Percentiles rank a stretch among this genome's conserved stretches.
phyloP scores from a whole-genome alignment of 2,797 vertebrate genomes.

The Pteronotus mesoamericanus region DNA sequence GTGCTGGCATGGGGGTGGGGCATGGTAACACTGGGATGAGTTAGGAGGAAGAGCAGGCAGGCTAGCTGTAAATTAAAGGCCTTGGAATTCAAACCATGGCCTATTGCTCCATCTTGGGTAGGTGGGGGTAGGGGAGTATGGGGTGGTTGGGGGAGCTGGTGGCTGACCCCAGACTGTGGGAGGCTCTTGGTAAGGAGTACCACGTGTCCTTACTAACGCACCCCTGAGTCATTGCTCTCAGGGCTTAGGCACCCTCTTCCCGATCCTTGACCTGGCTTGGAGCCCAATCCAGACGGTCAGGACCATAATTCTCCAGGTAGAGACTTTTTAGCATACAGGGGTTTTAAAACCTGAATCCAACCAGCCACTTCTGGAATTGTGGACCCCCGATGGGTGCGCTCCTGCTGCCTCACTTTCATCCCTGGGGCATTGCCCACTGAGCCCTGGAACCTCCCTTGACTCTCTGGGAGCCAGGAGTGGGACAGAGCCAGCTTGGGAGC shows the following conservation, averaged over 20 bases:
- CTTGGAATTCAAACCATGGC: not conserved
- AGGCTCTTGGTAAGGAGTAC: not conserved
- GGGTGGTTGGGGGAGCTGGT: not conserved
- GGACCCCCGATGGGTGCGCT: not conserved
- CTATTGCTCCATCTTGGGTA: not conserved
- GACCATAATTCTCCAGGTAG: not conserved
- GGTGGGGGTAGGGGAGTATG: not conserved
- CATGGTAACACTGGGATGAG: not conserved
- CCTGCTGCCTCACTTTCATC: not conserved
- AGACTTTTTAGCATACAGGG: not conserved
- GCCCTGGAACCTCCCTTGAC: not conserved
- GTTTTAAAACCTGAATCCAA: not conserved
- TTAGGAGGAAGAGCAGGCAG: not conserved
- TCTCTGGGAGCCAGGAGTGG: not conserved
- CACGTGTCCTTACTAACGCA: not conserved
- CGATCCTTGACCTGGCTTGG: not conserved
- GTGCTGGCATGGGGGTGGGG: not conserved
- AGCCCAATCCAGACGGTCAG: not conserved
- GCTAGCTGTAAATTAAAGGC: conserved; percentile 41
- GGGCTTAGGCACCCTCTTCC: not conserved
- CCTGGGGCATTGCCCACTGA: not conserved
- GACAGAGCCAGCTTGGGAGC: not conserved
- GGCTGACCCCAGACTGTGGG: not conserved
- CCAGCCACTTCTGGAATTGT: not conserved
- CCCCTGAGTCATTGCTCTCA: not conserved